Base-by-base conservation (phyloP, 2,888 invertebrate species). In the Mimas tiliae region DNA sequence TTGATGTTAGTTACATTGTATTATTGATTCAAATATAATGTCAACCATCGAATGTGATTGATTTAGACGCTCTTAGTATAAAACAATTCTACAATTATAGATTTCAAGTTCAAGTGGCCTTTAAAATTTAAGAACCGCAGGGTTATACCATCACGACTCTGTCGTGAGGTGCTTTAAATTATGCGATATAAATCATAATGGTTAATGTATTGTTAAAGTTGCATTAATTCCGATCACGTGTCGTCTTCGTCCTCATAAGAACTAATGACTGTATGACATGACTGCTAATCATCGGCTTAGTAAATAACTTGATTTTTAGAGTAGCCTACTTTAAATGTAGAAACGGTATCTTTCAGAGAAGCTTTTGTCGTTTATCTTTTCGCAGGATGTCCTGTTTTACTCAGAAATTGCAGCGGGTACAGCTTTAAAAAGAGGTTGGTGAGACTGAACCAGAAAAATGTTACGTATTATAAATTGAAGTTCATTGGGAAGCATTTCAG, bases 101-200 rank as follows among this genome's bases (percentile, higher is more conserved):
- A n/a, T n/a, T n/a, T n/a, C n/a, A n/a, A n/a, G n/a, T n/a, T n/a
- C n/a, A n/a, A n/a, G n/a, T n/a, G n/a, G n/a, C n/a, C n/a, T n/a
- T n/a, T n/a, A n/a, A n/a, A n/a, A n/a, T n/a, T n/a, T n/a, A n/a
- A n/a, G n/a, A n/a, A n/a, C n/a, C n/a, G n/a, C n/a, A n/a, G 11
- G 1, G 42, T 7, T 14, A 19, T 6, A 16, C 19, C 16, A 12
- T 19, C 38, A 12, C 42, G 11, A 58, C 19, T 58, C 11, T 42
- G 38, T 42, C 19, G n/a, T 38, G 55, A 42, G 19, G 55, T 42
- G 42, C 58, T 16, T 42, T 19, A 58, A 58, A 58, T 58, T 58
- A 42, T 58, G 19, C 58, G 58, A 58, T 58, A 58, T 19, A 58
- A 58, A 58, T 58, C 58, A 58, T 58, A 58, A 58, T 33, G 45